Evolutionary conservation across 2,113 vertebrate genomes (phyloP), one percentile per base, ranked within the genome.

Genomic region (Monopterus albus): DNA sequence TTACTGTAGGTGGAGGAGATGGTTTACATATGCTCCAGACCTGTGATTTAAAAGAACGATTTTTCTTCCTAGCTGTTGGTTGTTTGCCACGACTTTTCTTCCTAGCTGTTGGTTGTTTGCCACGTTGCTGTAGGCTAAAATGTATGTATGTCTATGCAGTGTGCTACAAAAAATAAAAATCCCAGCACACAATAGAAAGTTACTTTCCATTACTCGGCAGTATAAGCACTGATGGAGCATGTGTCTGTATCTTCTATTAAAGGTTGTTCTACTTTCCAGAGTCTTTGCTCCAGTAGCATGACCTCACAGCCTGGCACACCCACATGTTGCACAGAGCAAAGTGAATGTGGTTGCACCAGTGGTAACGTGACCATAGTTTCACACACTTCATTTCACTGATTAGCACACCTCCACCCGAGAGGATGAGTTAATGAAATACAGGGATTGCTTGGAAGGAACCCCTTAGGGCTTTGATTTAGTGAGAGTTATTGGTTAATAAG

Each of bases 331-430:
- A 0, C 2, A 0, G 53, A 46, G 40, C 40, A 26, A 65, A 79
- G 72, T 43, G 47, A 50, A 49, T 50, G 66, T 4, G 15, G 57
- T 71, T 78, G 75, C 75, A 64, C 59, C 59, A 70, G 55, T 4
- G 50, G 53, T 78, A 81, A 78, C 81, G 52, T 49, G 71, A 80
- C 26, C 38, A 28, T 75, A 72, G 65, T 69, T 84, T 58, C 72
- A 43, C 46, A 74, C 82, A 72, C 59, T 59, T 68, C n/a, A 78
- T 71, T 81, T 76, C 51, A 80, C 63, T 36, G 63, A 79, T 85
- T 84, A 58, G 57, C 49, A 62, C 47, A 45, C 36, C 59, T 31
- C 65, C 38, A 20, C 14, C 38, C 80, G 15, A 67, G 29, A 15
- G 26, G 25, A 39, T 13, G 40, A 5, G 21, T 26, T 14, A 20